Conservation (phyloP, 2,888 invertebrate genomes). For the Leucozona laternaria region DNA sequence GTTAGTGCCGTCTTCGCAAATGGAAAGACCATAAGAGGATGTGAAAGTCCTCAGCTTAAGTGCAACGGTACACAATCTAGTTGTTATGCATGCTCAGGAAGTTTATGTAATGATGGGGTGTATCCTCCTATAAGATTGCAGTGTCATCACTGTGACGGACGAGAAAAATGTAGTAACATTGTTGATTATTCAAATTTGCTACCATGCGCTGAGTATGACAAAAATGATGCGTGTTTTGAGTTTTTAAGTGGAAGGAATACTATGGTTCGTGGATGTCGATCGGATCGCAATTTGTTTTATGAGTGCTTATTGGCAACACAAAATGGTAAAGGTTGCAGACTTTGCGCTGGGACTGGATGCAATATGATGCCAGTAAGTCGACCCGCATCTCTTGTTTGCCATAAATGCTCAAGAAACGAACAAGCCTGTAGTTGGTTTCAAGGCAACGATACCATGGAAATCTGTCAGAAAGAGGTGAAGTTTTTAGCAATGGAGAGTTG, state of each 20-base stretch:
- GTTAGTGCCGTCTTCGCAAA: conserved; percentile 76
- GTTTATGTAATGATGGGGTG: conserved; percentile 79
- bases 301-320: conserved; percentile 77
- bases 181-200: conserved; percentile 55
- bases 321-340: conserved; percentile 74
- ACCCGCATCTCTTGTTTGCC: conserved; percentile 61
- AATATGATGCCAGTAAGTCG: conserved; percentile 74
- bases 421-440: conserved; percentile 59
- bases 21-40: conserved; percentile 79
- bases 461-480: conserved; percentile 45
- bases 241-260: conserved; percentile 76
- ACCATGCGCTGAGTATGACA: conserved; percentile 74
- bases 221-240: conserved; percentile 78
- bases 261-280: conserved; percentile 80
- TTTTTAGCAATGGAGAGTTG: conserved; percentile 71
- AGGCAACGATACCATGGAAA: neutral
- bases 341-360: conserved; percentile 78
- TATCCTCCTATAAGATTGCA: conserved; percentile 79
- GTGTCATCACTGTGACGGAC: conserved; percentile 79
- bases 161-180: conserved; percentile 42
- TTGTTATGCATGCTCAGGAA: conserved; percentile 78
- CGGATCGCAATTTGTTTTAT: conserved; percentile 77
- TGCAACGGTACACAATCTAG: conserved; percentile 75
- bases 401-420: conserved; percentile 62
- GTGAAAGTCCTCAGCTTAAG: conserved; percentile 76